Conservation (phyloP, 2,113 vertebrate species). For the Dendropsophus ebraccatus region DNA sequence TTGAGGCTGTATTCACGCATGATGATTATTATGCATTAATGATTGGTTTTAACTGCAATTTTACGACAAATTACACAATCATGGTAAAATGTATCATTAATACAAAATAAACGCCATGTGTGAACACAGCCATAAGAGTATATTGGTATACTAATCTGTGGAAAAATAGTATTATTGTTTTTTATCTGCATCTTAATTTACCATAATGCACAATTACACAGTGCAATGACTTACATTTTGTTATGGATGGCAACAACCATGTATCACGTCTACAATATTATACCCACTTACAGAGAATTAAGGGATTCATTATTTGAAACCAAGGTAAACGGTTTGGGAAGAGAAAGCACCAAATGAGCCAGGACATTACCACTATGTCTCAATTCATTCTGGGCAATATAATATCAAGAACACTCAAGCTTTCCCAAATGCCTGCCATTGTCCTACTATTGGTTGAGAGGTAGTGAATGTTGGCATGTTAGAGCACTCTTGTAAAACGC, state of each 20-base stretch:
- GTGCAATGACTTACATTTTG: conserved; percentile 24
- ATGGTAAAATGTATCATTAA: no score
- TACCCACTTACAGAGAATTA: conserved; percentile 29
- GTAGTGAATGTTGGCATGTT: conserved; percentile 64
- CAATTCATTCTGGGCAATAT: conserved; percentile 50
- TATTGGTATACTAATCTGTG: not conserved
- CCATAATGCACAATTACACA: not conserved
- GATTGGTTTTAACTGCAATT: no score
- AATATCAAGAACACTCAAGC: conserved; percentile 60
- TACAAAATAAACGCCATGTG: not conserved
- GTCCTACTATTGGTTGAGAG: conserved; percentile 70
- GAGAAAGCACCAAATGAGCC: conserved; percentile 30
- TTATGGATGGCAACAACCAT: conserved; percentile 3
- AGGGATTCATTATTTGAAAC: not conserved
- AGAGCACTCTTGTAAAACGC: conserved; percentile 66
- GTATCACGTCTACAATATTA: conserved; percentile 4
- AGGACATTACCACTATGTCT: conserved; percentile 23
- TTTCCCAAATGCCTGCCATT: conserved; percentile 17
- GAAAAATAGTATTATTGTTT: not conserved
- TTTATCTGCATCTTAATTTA: not conserved
- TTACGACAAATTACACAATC: no score
- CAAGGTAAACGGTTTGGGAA: conserved; percentile 53
- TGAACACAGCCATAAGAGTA: not conserved
- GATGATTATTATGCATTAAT: no score
- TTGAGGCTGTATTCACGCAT: no score